Evolutionary conservation across 2,113 vertebrate species (phyloP).

Genomic region (Polypterus senegalus): DNA sequence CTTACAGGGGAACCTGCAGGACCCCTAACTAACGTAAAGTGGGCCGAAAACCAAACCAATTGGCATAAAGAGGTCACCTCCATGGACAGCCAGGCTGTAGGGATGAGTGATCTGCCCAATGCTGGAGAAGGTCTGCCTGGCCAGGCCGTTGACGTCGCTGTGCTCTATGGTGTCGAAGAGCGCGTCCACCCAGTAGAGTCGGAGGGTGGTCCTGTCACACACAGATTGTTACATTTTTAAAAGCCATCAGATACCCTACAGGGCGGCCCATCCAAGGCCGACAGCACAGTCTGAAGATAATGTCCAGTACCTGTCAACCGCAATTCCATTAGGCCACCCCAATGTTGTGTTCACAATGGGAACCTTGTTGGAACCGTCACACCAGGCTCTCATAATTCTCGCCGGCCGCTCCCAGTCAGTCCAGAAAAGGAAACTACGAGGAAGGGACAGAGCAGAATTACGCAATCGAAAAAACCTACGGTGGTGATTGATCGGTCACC

Average conservation of each 20-base stretch:
- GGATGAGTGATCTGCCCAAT: conserved; percentile 46
- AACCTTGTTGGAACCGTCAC: conserved; percentile 39
- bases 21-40: too few relatives aligned
- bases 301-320: conserved; percentile 24
- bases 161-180: conserved; percentile 37
- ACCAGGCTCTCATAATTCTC: conserved; percentile 36
- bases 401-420: conserved; percentile 45
- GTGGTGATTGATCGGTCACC: too few relatives aligned
- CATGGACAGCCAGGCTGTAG: conserved; percentile 38
- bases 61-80: conserved; percentile 22
- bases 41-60: too few relatives aligned
- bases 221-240: too few relatives aligned
- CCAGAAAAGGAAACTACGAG: conserved; percentile 44
- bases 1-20: too few relatives aligned
- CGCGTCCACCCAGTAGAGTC: conserved; percentile 45
- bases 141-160: conserved; percentile 28
- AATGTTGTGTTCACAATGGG: conserved; percentile 46
- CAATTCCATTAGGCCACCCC: conserved; percentile 39
- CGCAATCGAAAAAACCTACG: too few relatives aligned
- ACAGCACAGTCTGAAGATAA: not conserved
- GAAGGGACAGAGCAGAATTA: too few relatives aligned
- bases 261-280: too few relatives aligned
- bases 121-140: conserved; percentile 34
- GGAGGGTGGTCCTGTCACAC: too few relatives aligned
- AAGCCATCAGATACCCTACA: too few relatives aligned